Conservation (phyloP, 2,797 vertebrate genomes). For the Linurgus olivaceus region DNA sequence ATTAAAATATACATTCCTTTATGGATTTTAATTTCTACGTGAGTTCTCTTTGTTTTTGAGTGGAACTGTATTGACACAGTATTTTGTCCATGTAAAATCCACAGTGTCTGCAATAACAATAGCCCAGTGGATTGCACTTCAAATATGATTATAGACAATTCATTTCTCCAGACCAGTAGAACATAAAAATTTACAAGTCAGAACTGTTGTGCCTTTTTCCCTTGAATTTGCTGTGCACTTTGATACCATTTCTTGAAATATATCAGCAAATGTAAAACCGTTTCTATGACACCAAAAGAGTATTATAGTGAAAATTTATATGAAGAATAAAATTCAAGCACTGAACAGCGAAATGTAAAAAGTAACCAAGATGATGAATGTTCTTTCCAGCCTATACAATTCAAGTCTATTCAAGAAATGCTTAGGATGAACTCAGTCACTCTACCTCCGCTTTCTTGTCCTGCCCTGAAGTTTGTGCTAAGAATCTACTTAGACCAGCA, state of each 20-base stretch:
- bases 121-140: neutral
- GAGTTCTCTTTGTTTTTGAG: neutral
- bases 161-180: neutral
- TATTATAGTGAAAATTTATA: neutral
- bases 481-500: neutral
- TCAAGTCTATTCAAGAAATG: neutral
- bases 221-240: neutral
- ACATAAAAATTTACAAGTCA: slow-evolving; percentile 5
- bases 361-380: neutral
- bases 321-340: neutral
- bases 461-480: neutral
- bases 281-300: neutral
- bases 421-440: neutral
- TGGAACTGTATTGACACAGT: neutral
- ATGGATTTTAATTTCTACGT: neutral
- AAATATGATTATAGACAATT: neutral
- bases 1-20: neutral
- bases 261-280: neutral
- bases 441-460: neutral
- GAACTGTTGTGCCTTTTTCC: neutral
- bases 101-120: neutral
- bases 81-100: neutral
- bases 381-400: neutral
- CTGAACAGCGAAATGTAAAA: neutral
- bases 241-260: neutral